Base-by-base conservation (phyloP, 2,888 invertebrate species). In the Phlogophora meticulosa region DNA sequence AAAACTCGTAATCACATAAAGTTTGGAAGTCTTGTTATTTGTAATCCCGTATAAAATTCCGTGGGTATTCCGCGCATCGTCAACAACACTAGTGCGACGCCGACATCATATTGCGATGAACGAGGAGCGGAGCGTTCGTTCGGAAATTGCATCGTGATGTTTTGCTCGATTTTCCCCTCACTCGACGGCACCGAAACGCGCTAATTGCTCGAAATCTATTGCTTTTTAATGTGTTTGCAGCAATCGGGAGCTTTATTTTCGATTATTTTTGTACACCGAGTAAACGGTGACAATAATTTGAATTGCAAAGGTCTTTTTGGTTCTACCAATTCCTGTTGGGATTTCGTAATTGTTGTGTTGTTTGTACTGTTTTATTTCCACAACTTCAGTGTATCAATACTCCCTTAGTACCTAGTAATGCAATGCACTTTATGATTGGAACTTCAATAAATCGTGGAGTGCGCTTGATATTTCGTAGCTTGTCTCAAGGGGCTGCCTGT, bases 151-250 rank as follows among this genome's bases (percentile, higher is more conserved):
- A 85, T 82, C 83, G 80, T 53, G 72, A 66, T 82, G 83, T 85
- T 89, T 87, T 86, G 82, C 87, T 88, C 87, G 69, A 67, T 80
- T 81, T 81, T 71, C 59, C 65, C 74, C 76, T 66, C 77, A 72
- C 78, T 74, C 60, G 75, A 74, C 59, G 43, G 61, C 71, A 65
- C 75, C 74, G 73, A 81, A 82, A 72, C 87, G 83, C 88, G 86
- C 89, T 93, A 92, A 93, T 93, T 93, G 93, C 91, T 91, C 67
- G 85, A 90, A 91, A 91, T 92, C 91, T 91, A 92, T 91, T 88
- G 90, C 90, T 88, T 88, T 92, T 91, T 89, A 91, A 92, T 90
- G 88, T 88, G 90, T 91, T 92, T 90, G 87, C 86, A 79, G 80
- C 83, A 81, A 85, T 84, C 80, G 74, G 78, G 76, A 62, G 72